Evolutionary conservation across 92 coral and sea anemone genomes (phyloP), one percentile per base, ranked within the genome.

Genomic region (Porites cylindrica): DNA sequence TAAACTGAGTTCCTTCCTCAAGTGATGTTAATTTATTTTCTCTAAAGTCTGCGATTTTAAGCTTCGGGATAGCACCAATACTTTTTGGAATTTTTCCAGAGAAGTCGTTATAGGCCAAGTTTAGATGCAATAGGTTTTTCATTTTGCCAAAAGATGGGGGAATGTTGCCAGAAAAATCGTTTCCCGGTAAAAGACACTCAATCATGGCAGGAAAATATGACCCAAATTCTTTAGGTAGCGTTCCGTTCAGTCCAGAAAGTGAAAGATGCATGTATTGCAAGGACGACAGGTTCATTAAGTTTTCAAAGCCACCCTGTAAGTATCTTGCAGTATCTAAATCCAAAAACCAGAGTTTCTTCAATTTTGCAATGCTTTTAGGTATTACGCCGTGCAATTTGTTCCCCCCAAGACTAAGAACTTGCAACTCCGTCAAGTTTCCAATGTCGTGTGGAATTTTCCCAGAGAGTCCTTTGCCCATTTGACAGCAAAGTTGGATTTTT

Each of bases 331-430:
- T 69, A 65, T 93, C 96, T 18, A 95, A 83, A 67, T 95, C 98
- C 72, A 95, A 60, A 86, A 93, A 95, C 98, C 94, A 85, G 12
- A 95, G 80, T 75, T 95, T 91, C 51, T 80, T 82, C 74, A 95
- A 66, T 8, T 89, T 85, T 6, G 92, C 83, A 52, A 95, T 95
- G 53, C 98, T 93, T 32, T 64, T 61, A 32, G 98, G 98, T 38
- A 95, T 91, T 10, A 77, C 58, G 24, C 98, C 98, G 32, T 65
- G 50, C 8, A 95, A 75, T 24, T 10, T 56, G 80, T 82, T 95
- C 29, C 86, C 94, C 4, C 96, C 98, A 47, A 95, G 85, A 51
- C 98, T 95, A 10, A 95, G 86, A n/a, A 95, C 96, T 72, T 93
- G 94, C 84, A 95, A 68, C n/a, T 93, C 92, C 10, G 89, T 79